Base-by-base conservation (phyloP, 1,140 invertebrate species). In the Hycleus cichorii region DNA sequence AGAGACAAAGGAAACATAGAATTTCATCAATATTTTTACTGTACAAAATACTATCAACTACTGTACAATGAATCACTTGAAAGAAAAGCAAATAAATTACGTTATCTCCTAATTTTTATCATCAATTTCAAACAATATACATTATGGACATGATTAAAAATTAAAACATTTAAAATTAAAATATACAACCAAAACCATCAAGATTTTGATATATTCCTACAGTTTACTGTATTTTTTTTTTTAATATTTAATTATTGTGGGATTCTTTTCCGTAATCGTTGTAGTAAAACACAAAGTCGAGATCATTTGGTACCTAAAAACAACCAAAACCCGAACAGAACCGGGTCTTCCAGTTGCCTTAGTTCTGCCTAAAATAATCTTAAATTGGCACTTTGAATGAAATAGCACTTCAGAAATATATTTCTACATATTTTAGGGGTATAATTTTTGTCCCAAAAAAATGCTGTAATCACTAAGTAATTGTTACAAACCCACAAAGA, bases 321-420 rank as follows among this genome's bases (percentile, higher is more conserved):
- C 1, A 32, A 32, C 32, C 4, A 32, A 32, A 32, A 2, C 32
- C 32, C 32, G 32, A 18, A 18, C 18, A 18, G 18, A 18, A 18
- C 18, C 32, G 32, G 32, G 7, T 32, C 32, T 49, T 59, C 38
- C 47, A 50, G 32, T 32, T 32, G 32, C 32, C 4, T 5, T 32
- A 61, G 55, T 57, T 52, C 56, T 56, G 54, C 58, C 58, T 64
- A 63, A 65, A 64, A 56, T 63, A 63, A 64, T 64, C 50, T 59
- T 57, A 69, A 32, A 70, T 72, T 72, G 70, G 70, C 70, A 72
- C 70, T 72, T 71, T 63, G 65, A 67, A 67, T 64, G 64, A 70
- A 71, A 70, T 70, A 71, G 69, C 69, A 71, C 70, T 71, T 70
- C 64, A 57, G 45, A 43, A 46, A 55, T 49, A 51, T 47, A 53